Evolutionary conservation across 2,888 invertebrate genomes (phyloP), one percentile per base, ranked within the genome.

Genomic region (Branchellion lobata): DNA sequence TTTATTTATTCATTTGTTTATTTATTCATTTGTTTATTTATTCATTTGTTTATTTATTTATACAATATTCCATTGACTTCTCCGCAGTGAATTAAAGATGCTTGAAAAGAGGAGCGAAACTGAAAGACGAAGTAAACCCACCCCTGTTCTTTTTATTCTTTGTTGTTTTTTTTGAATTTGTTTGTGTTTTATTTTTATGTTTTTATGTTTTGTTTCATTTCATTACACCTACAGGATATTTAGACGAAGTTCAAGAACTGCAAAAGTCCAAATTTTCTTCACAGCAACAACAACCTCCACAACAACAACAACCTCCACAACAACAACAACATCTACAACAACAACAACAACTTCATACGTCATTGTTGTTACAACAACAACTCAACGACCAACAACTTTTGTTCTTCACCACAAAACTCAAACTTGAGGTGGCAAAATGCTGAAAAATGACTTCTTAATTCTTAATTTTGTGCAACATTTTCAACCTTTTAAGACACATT

Each of bases 381-480:
- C 61, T 57, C 61, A 57, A 57, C 24, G 11, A 57, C 21, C 61
- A 57, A 57, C 61, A 57, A 57, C 61, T 57, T n/a, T 5, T 57
- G 11, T 24, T 24, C 61, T 57, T 57, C 61, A 18, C n/a, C n/a
- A n/a, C 21, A 18, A 57, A 57, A 24, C n/a, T 24, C 8, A 8
- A n/a, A 3, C n/a, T 24, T 5, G n/a, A 57, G 61, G 61, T 57
- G 8, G 8, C 5, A 8, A 5, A 40, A 8, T 40, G 5, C 14
- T 40, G 14, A 8, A 8, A 40, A 8, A 8, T 5, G 14, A 8
- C 5, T 40, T 40, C 5, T 40, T 40, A 40, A 8, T 40, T 8
- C 14, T 14, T 8, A 8, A 5, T 8, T 40, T n/a, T n/a, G n/a
- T n/a, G n/a, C n/a, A n/a, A n/a, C n/a, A n/a, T n/a, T n/a, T n/a